Percentiles rank a stretch among this genome's conserved stretches.
phyloP scores from a whole-genome alignment of 1,140 invertebrate genomes.

The Chironomus striatipennis region DNA sequence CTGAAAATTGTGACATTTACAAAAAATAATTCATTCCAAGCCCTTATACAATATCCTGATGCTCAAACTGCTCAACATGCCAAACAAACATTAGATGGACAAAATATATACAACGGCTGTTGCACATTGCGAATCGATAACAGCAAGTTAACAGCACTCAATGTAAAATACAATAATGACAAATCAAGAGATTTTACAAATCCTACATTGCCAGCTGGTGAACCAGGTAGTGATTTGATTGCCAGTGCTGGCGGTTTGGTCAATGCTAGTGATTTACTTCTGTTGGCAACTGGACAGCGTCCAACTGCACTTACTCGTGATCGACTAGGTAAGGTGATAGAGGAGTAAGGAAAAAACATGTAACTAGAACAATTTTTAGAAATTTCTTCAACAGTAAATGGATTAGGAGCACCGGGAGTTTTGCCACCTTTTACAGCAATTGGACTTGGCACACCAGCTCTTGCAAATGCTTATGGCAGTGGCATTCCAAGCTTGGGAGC shows the following conservation, averaged over 20 bases:
- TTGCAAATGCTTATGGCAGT: constrained; percentile 60
- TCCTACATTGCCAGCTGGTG: constrained; percentile 89
- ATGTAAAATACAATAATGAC: constrained; percentile 99
- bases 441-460: constrained; percentile 50
- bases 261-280: constrained; percentile 50
- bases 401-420: constrained; percentile 64
- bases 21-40: constrained; percentile 98
- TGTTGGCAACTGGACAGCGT: constrained; percentile 57
- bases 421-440: constrained; percentile 67
- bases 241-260: constrained; percentile 52
- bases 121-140: constrained; percentile 99
- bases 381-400: constrained; percentile 36
- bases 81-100: constrained; percentile 90
- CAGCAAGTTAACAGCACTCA: constrained; percentile 93
- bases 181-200: constrained; percentile 99
- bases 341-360: background rate
- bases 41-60: constrained; percentile 96
- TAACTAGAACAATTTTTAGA: constrained; percentile 21
- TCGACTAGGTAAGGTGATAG: constrained; percentile 40
- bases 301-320: constrained; percentile 48
- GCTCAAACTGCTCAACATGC: constrained; percentile 92
- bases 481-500: constrained; percentile 63
- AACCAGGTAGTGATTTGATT: constrained; percentile 58
- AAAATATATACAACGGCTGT: constrained; percentile 98
- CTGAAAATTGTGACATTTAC: constrained; percentile 99